Evolutionary conservation across 2,113 vertebrate species (phyloP).

Genomic region (Ophthalmolycus amberensis): DNA sequence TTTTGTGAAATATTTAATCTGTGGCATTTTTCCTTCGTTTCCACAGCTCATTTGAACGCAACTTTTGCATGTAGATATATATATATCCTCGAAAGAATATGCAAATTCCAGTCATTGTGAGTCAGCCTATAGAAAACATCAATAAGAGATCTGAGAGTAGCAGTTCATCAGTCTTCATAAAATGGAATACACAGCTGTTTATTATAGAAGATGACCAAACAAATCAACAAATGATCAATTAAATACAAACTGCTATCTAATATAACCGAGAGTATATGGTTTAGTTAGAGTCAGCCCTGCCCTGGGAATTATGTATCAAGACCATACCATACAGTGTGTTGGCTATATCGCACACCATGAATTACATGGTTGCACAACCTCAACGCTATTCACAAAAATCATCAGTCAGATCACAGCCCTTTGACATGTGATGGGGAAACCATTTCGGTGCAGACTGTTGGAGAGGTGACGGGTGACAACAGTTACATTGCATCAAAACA

Average conservation of each 20-base stretch:
- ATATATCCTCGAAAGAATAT: not conserved
- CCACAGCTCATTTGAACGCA: not conserved
- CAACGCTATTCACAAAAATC: conserved; percentile 49
- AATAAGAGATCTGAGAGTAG: not conserved
- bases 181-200: not conserved
- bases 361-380: conserved; percentile 70
- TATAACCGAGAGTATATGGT: not conserved
- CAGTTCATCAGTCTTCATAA: not conserved
- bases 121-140: conserved; percentile 19
- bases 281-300: conserved; percentile 39
- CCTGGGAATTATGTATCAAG: conserved; percentile 67
- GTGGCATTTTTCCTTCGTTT: not conserved
- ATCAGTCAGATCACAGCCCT: conserved; percentile 31
- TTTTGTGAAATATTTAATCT: not conserved
- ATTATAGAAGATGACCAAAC: not conserved
- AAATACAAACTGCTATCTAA: not conserved
- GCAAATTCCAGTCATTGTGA: conserved; percentile 1
- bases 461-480: conserved; percentile 29
- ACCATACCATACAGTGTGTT: conserved; percentile 59
- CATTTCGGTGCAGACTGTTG: conserved; percentile 7
- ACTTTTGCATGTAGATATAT: not conserved
- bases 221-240: not conserved
- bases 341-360: conserved; percentile 61
- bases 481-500: conserved; percentile 14
- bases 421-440: conserved; percentile 13